Evolutionary conservation across 2,113 vertebrate species (phyloP).

Genomic region (Cynoglossus semilaevis): DNA sequence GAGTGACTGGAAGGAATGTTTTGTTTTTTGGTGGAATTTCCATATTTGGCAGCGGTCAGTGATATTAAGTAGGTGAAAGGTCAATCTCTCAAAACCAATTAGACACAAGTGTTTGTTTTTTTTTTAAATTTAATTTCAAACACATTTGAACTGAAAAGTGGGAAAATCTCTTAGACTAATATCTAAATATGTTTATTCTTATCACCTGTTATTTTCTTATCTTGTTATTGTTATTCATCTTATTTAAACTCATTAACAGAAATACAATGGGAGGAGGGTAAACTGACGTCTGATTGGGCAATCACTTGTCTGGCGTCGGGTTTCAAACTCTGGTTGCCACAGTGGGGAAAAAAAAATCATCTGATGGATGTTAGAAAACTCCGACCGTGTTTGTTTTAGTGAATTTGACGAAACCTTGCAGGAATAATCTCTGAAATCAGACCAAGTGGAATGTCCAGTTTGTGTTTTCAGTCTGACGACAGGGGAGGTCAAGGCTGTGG

Average conservation of each 20-base stretch:
- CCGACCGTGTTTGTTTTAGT: slow-evolving; percentile 84
- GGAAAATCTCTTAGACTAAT: too few species aligned
- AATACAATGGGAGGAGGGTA: not conserved
- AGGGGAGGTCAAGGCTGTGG: slow-evolving; percentile 23
- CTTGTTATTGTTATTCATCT: too few species aligned
- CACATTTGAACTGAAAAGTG: too few species aligned
- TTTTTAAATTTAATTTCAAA: too few species aligned
- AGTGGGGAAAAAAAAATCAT: slow-evolving; percentile 68
- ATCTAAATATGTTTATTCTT: too few species aligned
- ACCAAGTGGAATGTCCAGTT: slow-evolving; percentile 79
- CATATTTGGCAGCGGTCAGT: too few species aligned
- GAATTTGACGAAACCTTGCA: slow-evolving; percentile 81
- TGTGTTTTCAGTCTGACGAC: slow-evolving; percentile 52
- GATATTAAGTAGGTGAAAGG: too few species aligned
- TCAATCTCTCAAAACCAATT: too few species aligned
- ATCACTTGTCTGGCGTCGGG: slow-evolving; percentile 59
- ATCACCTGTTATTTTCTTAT: too few species aligned
- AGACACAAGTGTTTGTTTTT: too few species aligned
- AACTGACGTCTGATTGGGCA: not conserved
- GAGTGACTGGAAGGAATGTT: too few species aligned
- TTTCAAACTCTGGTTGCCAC: slow-evolving; percentile 85
- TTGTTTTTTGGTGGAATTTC: too few species aligned
- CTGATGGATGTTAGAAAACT: slow-evolving; percentile 84
- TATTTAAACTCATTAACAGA: slow-evolving; percentile 15
- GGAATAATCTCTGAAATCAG: slow-evolving; percentile 84